Conservation (phyloP, 92 coral and sea anemone species). For the Epizoanthus rinbou region DNA sequence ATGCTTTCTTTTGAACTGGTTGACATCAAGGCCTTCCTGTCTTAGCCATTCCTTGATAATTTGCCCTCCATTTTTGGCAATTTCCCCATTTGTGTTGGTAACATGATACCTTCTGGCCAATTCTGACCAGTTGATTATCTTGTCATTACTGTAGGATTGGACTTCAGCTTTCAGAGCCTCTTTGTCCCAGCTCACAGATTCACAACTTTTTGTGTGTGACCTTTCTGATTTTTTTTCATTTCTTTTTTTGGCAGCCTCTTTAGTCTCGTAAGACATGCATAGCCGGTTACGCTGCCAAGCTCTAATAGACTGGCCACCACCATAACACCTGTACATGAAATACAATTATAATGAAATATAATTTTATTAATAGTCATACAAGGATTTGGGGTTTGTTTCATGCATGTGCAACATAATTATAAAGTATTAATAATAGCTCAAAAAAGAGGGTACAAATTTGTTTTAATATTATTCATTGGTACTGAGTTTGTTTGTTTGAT, state of each 20-base stretch:
- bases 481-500: no score
- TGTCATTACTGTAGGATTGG: not conserved
- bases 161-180: conserved; percentile 8
- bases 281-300: conserved; percentile 10
- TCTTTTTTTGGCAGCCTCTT: conserved; percentile 9
- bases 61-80: conserved; percentile 45
- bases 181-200: conserved; percentile 17
- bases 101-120: conserved; percentile 47
- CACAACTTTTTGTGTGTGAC: not conserved
- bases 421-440: no score
- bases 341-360: no score
- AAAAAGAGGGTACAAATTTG: no score
- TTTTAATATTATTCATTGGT: no score
- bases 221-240: not conserved
- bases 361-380: not conserved
- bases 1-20: not conserved
- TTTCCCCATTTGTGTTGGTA: conserved; percentile 32
- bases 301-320: conserved; percentile 18
- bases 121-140: conserved; percentile 38
- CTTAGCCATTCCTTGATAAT: conserved; percentile 54
- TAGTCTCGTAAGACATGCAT: conserved; percentile 11
- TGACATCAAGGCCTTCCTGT: not conserved
- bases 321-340: conserved; percentile 22
- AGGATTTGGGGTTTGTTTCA: not conserved
- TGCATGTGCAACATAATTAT: not conserved